Base-by-base conservation (phyloP, 2,888 invertebrate species). In the Leptinotarsa peninsularis region DNA sequence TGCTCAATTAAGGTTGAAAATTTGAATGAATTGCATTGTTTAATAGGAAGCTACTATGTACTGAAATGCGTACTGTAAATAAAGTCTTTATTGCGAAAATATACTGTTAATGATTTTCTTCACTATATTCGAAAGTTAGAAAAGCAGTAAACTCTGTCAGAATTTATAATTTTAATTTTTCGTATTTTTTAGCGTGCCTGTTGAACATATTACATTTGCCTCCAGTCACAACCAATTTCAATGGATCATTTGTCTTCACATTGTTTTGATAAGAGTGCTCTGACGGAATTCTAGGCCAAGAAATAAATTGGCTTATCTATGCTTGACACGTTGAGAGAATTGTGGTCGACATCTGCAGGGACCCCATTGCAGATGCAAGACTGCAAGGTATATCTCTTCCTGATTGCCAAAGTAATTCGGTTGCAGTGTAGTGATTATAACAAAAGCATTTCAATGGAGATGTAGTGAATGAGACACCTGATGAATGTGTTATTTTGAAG, bases 321-420 rank as follows among this genome's bases (percentile, higher is more conserved):
- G 63, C 63, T 63, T 63, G 63, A 63, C 63, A 63, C 63, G 63
- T 63, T 43, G 33, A 63, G 63, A 63, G 63, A 63, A 43, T 63
- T 63, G 63, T 63, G 63, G 63, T 63, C 63, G 63, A 63, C 63
- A 63, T 63, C 63, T 63, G 63, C 63, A 63, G 63, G n/a, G 63
- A 27, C 63, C 63, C 63, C 63, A 63, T 63, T 63, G 33, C 33
- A 33, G 43, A 63, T 63, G 63, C 63, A 63, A 63, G 63, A 63
- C 63, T 63, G 63, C 63, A 63, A 63, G 63, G 63, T 63, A 63
- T 33, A 63, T 63, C 63, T 63, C 63, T 63, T 63, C 33, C n/a
- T 43, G 63, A 63, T 63, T 63, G 27, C 63, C n/a, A n/a, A 63
- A 63, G 63, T 63, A 63, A 63, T 63, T 63, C 63, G n/a, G 63